These are phyloP conservation scores for Drosophila maculinotata DNA, from an alignment of 2,888 invertebrate genomes.

Conservation along the genomic window DNA sequence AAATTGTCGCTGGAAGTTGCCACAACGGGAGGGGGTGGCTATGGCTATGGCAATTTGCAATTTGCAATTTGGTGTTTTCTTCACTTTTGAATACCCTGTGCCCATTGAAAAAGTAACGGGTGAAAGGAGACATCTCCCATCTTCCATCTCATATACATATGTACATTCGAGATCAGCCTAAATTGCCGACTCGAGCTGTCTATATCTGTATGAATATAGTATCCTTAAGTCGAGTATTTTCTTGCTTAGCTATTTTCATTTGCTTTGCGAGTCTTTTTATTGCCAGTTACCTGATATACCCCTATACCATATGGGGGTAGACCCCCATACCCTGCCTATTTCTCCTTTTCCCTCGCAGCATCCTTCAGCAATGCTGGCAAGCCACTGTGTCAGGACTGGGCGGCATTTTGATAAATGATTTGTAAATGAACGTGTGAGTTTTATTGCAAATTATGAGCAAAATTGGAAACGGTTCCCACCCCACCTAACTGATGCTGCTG, in stretches of 20 bases:
- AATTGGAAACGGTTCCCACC: slow-evolving; percentile 43
- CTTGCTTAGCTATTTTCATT: slow-evolving; percentile 18
- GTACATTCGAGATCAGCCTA: no score
- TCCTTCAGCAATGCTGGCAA: no score
- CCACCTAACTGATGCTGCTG: no score
- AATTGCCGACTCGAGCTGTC: no score
- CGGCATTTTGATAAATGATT: slow-evolving; percentile 70
- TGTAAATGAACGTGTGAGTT: slow-evolving; percentile 72
- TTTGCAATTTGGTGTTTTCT: slow-evolving; percentile 4
- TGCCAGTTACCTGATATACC: not conserved
- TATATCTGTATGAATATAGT: no score
- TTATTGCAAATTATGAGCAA: slow-evolving; percentile 65
- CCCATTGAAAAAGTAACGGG: not conserved
- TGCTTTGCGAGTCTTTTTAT: not conserved
- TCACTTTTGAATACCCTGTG: not conserved
- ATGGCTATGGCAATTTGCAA: slow-evolving; percentile 3
- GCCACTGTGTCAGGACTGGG: slow-evolving; percentile 24
- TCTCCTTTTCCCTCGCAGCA: no score
- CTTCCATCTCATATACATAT: no score
- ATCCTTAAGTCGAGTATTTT: slow-evolving; percentile 1
- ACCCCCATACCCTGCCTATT: no score
- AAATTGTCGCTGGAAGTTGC: slow-evolving; percentile 19
- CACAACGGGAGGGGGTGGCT: not conserved
- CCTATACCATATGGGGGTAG: no score
- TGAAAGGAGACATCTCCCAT: not conserved